Evolutionary conservation across 1,140 invertebrate genomes (phyloP), one percentile per base, ranked within the genome.

Genomic region (Heliconius himera): DNA sequence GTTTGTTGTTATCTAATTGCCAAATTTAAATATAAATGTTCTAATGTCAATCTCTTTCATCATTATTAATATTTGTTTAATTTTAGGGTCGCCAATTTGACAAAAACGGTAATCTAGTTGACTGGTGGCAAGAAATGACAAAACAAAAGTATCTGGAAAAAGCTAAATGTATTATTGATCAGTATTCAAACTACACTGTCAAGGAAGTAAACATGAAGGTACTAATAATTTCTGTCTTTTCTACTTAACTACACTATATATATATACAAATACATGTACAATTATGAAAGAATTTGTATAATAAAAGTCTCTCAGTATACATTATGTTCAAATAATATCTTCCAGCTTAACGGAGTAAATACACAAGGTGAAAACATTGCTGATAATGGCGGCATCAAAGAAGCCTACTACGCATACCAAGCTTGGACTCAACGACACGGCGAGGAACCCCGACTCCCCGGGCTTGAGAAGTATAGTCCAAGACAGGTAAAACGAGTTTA

Each of bases 331-430:
- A 89, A 8, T 74, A 36, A 11, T 92, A 93, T 22, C 85, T 36
- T 79, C 51, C 54, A 98, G 97, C 83, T 98, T 38, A 99, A 99
- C 84, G 97, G 97, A 56, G 96, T 98, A 41, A 98, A 98, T 81
- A 98, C 98, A 1, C 97, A 98, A 93, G 97, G 97, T n/a, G 98
- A 99, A 88, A 99, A 99, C 89, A 98, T 99, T 71, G 98, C 98
- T 0, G 98, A 99, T 89, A 98, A 98, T 89, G 98, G 97, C 26
- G 98, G 98, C 1, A 96, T 98, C 33, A 98, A 98, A 88, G 96
- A 98, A 83, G 97, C 98, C 0, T 99, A 98, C 89, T 95, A 96
- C 38, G 97, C 98, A 0, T 98, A 98, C 90, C 95, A 96, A 54
- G 95, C 96, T 9, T 98, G 97, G 97, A 95, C 95, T 1, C 89